Percentiles rank a stretch among this genome's conserved stretches.
Evolutionary conservation across 2,797 vertebrate species (phyloP).

Genomic region (Rousettus madagascariensis): DNA sequence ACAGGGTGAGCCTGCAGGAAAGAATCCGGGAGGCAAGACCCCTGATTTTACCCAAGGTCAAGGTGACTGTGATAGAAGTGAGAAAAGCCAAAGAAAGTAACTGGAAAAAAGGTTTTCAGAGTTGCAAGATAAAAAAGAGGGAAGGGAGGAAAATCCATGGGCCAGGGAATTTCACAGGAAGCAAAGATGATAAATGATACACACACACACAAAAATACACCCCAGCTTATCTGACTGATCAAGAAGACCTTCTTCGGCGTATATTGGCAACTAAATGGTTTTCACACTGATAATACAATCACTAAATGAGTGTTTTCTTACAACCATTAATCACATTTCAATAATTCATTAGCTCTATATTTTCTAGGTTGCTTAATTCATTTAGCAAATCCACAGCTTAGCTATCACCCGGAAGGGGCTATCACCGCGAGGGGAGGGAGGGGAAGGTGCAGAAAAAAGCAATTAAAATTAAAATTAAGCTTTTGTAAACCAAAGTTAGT

Average conservation of each 20-base stretch:
- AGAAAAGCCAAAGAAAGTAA: neutral
- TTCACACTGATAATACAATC: constrained; percentile 75
- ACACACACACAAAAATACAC: neutral
- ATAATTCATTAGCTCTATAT: constrained; percentile 76
- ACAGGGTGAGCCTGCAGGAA: neutral
- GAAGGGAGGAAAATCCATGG: neutral
- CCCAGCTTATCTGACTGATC: constrained; percentile 63
- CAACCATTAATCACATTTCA: constrained; percentile 70
- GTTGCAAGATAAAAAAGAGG: constrained; percentile 30
- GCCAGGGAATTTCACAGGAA: constrained; percentile 48
- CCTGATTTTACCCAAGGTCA: constrained; percentile 14
- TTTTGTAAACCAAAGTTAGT: constrained; percentile 86
- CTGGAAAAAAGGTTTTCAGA: neutral
- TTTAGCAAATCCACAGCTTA: constrained; percentile 79
- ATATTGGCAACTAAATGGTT: constrained; percentile 59
- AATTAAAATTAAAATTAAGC: constrained; percentile 79
- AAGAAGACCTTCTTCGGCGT: constrained; percentile 58
- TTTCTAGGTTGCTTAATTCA: constrained; percentile 76
- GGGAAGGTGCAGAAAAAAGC: constrained; percentile 63
- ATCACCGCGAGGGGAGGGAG: constrained; percentile 51
- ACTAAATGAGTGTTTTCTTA: constrained; percentile 70
- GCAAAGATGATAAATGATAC: constrained; percentile 21
- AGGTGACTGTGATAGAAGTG: neutral
- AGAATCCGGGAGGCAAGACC: constrained; percentile 22
- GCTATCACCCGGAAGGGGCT: constrained; percentile 13